Evolutionary conservation across 2,113 vertebrate genomes (phyloP).

Genomic region (Osmerus eperlanus): DNA sequence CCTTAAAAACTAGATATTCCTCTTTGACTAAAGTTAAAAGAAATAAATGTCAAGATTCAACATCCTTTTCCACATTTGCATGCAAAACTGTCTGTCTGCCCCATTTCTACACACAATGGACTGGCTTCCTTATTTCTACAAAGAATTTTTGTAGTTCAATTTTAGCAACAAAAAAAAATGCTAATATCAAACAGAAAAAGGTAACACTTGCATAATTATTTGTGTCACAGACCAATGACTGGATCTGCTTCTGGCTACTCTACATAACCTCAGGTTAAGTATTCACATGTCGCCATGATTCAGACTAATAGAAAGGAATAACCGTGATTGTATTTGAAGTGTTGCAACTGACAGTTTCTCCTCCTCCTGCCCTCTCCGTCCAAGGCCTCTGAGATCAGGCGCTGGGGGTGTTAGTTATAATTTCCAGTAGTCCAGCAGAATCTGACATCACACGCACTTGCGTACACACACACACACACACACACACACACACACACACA

Average conservation of each 20-base stretch:
- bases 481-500: constrained; percentile 24
- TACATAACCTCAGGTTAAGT: constrained; percentile 24
- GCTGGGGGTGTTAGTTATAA: constrained; percentile 65
- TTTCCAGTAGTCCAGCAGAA: constrained; percentile 74
- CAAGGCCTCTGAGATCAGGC: constrained; percentile 75
- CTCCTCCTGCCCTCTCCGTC: constrained; percentile 60
- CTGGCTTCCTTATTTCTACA: constrained; percentile 48
- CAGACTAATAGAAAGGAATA: constrained; percentile 32
- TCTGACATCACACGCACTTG: constrained; percentile 47
- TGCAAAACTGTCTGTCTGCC: constrained; percentile 38
- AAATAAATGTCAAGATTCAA: constrained; percentile 43
- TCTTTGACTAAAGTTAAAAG: constrained; percentile 44
- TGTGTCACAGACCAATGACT: constrained; percentile 53
- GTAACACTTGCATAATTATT: constrained; percentile 69
- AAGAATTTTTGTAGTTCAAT: constrained; percentile 56
- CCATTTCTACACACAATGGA: too few relatives aligned
- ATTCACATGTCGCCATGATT: constrained; percentile 30
- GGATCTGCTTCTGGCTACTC: constrained; percentile 43
- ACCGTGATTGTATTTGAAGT: constrained; percentile 50
- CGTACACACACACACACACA: constrained; percentile 31
- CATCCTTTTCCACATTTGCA: constrained; percentile 65
- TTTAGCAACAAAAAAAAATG: constrained; percentile 65
- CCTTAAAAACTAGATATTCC: constrained; percentile 29
- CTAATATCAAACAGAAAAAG: constrained; percentile 62
- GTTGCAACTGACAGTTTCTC: constrained; percentile 52